These are phyloP conservation scores for Apis dorsata DNA, from an alignment of 1,140 invertebrate genomes.

Conservation along the genomic window DNA sequence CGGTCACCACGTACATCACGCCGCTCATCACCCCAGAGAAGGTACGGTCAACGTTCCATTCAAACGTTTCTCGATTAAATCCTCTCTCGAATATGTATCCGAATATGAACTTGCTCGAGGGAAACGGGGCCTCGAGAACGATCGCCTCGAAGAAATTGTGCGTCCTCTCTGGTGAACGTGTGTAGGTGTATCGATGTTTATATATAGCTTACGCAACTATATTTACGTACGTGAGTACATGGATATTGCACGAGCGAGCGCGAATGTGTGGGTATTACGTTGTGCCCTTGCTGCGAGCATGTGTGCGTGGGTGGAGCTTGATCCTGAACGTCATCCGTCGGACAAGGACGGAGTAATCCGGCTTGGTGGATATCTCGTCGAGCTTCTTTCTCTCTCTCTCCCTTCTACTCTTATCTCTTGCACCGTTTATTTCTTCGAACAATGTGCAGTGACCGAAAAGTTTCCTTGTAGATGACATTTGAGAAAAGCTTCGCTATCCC, in stretches of 20 bases:
- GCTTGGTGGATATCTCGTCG: constrained; percentile 22
- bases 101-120: background rate
- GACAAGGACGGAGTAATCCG: constrained; percentile 48
- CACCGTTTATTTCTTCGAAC: constrained; percentile 40
- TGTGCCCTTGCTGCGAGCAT: constrained; percentile 47
- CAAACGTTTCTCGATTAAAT: background rate
- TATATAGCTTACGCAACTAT: background rate
- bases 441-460: constrained; percentile 65
- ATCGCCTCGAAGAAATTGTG: constrained; percentile 2
- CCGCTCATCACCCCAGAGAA: constrained; percentile 80
- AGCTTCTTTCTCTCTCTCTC: background rate
- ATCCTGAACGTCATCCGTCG: constrained; percentile 67
- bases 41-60: constrained; percentile 66
- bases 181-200: constrained; percentile 20
- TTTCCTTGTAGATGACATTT: constrained; percentile 59
- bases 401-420: constrained; percentile 33
- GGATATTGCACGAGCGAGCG: background rate
- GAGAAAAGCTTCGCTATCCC: constrained; percentile 8
- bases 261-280: constrained; percentile 31
- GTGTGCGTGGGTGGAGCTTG: constrained; percentile 65
- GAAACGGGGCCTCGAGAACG: background rate
- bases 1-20: constrained; percentile 80
- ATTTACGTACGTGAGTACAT: background rate
- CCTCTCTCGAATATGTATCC: background rate
- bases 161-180: constrained; percentile 5